phyloP scores from a whole-genome alignment of 1,140 invertebrate genomes.

The Lepidurus apus region DNA sequence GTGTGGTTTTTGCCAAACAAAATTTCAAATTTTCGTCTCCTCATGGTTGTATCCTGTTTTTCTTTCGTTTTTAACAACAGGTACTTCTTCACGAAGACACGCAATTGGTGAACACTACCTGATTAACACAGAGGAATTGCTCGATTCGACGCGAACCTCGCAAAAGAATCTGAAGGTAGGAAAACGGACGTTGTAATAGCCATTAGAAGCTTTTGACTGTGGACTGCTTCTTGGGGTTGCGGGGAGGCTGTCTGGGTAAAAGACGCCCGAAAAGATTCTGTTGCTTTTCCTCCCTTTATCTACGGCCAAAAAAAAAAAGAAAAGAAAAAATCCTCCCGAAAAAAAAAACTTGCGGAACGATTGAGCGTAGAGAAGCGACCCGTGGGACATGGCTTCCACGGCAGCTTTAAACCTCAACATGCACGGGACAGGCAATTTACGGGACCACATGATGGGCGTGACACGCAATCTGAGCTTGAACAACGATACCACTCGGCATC shows the following conservation, averaged over 20 bases:
- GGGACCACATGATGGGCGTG: conserved; percentile 15
- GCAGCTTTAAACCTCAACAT: conserved; percentile 14
- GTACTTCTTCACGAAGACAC: background rate
- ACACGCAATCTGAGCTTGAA: conserved; percentile 13
- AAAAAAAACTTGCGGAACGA: conserved; percentile 23
- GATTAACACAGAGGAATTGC: background rate
- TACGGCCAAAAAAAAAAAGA: background rate
- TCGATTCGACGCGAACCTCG: background rate
- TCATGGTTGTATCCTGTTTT: background rate
- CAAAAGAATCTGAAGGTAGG: background rate
- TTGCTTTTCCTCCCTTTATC: background rate
- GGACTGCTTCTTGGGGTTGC: conserved; percentile 9
- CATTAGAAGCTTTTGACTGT: conserved; percentile 6
- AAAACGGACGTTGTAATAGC: conserved; percentile 18
- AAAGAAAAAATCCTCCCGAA: background rate
- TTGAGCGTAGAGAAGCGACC: background rate
- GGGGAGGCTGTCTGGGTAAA: background rate
- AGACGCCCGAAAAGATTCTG: background rate
- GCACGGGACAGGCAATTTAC: conserved; percentile 9
- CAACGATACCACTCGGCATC: conserved; percentile 7
- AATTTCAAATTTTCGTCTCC: no score
- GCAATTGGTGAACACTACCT: background rate
- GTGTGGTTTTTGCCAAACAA: no score
- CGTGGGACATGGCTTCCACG: conserved; percentile 16
- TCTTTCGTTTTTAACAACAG: background rate